Evolutionary conservation across 2,113 vertebrate genomes (phyloP).

Genomic region (Calcarius ornatus): DNA sequence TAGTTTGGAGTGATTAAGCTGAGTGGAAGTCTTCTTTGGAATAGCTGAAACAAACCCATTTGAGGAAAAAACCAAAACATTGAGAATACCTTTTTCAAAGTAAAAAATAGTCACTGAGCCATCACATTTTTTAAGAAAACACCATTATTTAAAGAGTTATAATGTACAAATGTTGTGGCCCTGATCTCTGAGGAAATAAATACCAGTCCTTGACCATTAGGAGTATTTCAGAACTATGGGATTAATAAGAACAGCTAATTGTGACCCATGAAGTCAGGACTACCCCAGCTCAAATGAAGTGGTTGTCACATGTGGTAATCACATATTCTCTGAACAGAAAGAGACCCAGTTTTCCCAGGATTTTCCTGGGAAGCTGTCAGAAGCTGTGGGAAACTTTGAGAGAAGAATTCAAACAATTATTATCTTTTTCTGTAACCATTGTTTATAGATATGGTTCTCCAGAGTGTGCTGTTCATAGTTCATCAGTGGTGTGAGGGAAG

Average conservation of each 20-base stretch:
- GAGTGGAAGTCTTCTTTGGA: background rate
- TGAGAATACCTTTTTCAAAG: background rate
- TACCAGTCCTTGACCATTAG: background rate
- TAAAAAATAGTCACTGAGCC: background rate
- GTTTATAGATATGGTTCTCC: too few relatives aligned
- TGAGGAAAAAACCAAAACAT: background rate
- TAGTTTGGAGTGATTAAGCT: background rate
- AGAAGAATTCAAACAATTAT: too few relatives aligned
- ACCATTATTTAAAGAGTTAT: background rate
- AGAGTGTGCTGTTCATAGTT: too few relatives aligned
- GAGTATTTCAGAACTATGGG: background rate
- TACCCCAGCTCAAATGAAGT: background rate
- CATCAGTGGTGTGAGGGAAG: too few relatives aligned
- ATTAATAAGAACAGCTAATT: background rate
- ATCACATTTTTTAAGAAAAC: background rate
- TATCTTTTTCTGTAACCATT: too few relatives aligned
- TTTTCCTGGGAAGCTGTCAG: too few relatives aligned
- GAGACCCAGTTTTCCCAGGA: too few relatives aligned
- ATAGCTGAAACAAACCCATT: background rate
- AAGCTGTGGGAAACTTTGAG: too few relatives aligned
- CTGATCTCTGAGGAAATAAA: slow-evolving; percentile 4
- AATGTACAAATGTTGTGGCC: background rate
- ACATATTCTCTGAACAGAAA: too few relatives aligned
- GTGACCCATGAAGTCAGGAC: background rate
- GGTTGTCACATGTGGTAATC: too few relatives aligned